Evolutionary conservation across 1,140 invertebrate genomes (phyloP).

Genomic region (Druon quercuslanigerum): DNA sequence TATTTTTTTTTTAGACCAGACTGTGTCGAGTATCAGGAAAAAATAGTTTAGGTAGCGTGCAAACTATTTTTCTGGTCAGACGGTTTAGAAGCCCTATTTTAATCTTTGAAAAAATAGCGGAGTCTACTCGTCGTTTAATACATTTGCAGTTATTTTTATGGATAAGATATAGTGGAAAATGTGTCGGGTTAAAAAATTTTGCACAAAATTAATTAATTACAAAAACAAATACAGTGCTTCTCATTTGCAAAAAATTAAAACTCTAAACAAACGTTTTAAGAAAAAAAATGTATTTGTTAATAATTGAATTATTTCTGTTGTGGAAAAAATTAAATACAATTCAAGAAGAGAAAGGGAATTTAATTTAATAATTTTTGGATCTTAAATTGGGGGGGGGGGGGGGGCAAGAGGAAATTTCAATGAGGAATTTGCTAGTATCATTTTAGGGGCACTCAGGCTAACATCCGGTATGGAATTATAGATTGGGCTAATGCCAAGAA

Average conservation of each 20-base stretch:
- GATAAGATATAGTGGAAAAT: not conserved
- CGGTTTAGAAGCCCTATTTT: not conserved
- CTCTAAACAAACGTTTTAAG: no score
- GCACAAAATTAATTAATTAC: no score
- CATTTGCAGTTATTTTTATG: not conserved
- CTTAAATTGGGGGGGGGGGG: not conserved
- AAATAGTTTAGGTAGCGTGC: not conserved
- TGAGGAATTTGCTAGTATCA: not conserved
- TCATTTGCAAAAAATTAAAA: no score
- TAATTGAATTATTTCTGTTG: no score
- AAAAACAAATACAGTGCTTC: no score
- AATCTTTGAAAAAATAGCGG: not conserved
- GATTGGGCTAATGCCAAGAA: not conserved
- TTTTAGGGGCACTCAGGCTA: not conserved
- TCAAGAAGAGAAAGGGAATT: not conserved
- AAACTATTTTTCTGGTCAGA: conserved; percentile 4
- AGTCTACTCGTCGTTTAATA: not conserved
- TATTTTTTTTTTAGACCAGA: not conserved
- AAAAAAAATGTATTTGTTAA: no score
- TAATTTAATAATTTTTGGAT: not conserved
- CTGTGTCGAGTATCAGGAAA: not conserved
- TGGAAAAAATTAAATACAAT: no score
- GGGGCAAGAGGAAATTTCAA: not conserved
- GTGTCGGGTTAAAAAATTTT: not conserved
- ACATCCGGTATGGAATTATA: conserved; percentile 18